Evolutionary conservation across 2,888 invertebrate genomes (phyloP).

Genomic region (Rhopalosiphum nymphaeae): DNA sequence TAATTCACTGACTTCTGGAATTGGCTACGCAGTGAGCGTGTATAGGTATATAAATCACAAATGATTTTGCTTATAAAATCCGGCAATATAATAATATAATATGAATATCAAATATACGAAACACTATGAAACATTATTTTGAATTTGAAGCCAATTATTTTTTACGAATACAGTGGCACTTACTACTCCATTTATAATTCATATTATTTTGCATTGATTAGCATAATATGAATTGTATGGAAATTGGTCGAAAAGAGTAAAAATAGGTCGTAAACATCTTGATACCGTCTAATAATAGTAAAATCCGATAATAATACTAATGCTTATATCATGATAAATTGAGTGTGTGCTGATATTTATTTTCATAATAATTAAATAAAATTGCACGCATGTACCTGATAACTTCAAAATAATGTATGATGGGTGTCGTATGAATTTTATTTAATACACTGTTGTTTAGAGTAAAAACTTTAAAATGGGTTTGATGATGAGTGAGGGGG

Average conservation of each 20-base stretch:
- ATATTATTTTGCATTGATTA: neutral
- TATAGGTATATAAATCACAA: neutral
- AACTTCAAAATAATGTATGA: neutral
- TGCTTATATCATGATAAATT: neutral
- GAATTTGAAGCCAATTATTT: neutral
- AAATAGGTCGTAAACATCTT: neutral
- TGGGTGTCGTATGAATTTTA: neutral
- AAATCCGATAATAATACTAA: neutral
- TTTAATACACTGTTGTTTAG: neutral
- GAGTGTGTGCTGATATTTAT: neutral
- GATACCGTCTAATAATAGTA: neutral
- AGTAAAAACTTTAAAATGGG: neutral
- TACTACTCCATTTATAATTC: neutral
- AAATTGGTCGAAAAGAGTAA: neutral
- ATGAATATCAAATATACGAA: neutral
- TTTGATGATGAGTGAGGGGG: neutral
- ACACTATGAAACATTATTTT: neutral
- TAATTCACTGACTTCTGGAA: neutral
- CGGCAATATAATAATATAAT: neutral
- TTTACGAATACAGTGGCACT: neutral
- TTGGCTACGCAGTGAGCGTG: neutral
- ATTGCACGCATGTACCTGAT: neutral
- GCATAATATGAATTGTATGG: neutral
- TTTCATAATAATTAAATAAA: neutral
- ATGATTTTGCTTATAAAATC: neutral